Base-by-base conservation (phyloP, 37 sponge, comb jelly and placozoan genomes). In the Hexactinellida sp. region DNA sequence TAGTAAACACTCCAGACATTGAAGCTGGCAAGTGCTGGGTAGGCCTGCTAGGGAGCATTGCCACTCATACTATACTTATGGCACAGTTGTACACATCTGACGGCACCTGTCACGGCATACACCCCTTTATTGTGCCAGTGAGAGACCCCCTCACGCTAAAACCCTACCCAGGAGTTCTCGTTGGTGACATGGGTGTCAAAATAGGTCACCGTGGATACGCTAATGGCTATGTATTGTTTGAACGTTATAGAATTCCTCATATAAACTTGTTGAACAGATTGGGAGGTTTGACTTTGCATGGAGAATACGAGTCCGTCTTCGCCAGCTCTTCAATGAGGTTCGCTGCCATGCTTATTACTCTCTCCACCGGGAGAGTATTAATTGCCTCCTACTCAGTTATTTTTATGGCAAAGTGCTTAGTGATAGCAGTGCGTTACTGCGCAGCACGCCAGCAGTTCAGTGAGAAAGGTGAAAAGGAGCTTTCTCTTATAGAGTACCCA, bases 11-110 rank as follows among this genome's bases (percentile, higher is more conserved):
- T 24, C 99, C 99, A n/a, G 91, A 92, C 38, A 37, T 92, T 32
- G 94, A 98, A 86, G 99, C 94, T 0, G 82, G 51, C 38, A 98
- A 98, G 84, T 98, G 93, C 37, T 98, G 99, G 99, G 37, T 87
- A 0, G 97, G 96, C 0, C 94, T 94, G 85, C 88, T 93, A 23
- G 96, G 96, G 0, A 88, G 90, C 34, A 36, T 86, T 25, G 96
- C 99, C 54, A 98, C 93, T 37, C 92, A 95, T 37, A 86, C 95
- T 37, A 83, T 92, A 0, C 87, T 98, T 39, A 92, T 88, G 88
- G 99, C 99, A 5, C 96, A 98, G 90, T 86, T 98, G 87, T 89
- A 90, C 91, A 95, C 93, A 1, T 85, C 92, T 0, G 93, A 95
- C 82, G 94, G 94, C 3, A 84, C 10, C 32, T 90, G 93, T 87